These are phyloP conservation scores for Ashinkailepas kermadecensis DNA, from an alignment of 2,888 invertebrate species.

Conservation along the genomic window DNA sequence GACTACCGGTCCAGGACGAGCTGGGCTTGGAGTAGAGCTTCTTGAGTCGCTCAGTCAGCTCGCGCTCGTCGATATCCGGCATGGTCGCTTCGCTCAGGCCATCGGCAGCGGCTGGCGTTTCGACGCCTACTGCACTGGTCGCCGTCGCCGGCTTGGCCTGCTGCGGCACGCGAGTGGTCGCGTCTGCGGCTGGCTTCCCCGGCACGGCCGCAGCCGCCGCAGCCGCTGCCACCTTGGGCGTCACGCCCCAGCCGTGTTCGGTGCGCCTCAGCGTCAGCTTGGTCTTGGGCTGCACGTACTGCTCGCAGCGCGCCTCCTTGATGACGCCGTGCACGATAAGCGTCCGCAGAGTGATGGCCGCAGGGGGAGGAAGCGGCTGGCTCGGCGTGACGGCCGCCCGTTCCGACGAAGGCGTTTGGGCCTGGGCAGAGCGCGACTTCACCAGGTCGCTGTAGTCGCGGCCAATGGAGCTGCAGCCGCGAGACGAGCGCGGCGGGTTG, in stretches of 20 bases:
- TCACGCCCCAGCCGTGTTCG: slow-evolving; percentile 16
- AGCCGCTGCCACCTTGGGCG: background rate
- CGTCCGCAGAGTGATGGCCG: background rate
- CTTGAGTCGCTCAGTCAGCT: slow-evolving; percentile 11
- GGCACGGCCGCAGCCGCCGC: background rate
- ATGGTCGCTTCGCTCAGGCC: background rate
- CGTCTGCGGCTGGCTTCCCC: background rate
- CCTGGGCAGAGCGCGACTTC: background rate
- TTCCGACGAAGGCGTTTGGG: background rate
- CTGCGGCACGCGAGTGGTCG: background rate
- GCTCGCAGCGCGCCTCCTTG: background rate
- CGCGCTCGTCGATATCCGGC: background rate
- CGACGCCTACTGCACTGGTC: background rate
- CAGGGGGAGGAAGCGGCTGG: background rate
- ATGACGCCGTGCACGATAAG: slow-evolving; percentile 9
- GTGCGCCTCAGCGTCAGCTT: slow-evolving; percentile 4
- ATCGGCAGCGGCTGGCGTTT: background rate
- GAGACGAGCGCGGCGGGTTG: slow-evolving; percentile 7
- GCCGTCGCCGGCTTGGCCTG: background rate
- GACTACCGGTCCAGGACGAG: background rate
- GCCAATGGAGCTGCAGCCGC: background rate
- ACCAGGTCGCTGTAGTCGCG: slow-evolving; percentile 6
- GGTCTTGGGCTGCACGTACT: background rate
- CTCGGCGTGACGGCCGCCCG: background rate
- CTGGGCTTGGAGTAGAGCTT: background rate